Evolutionary conservation across 2,888 invertebrate species (phyloP).

Genomic region (Ormyrus rosae): DNA sequence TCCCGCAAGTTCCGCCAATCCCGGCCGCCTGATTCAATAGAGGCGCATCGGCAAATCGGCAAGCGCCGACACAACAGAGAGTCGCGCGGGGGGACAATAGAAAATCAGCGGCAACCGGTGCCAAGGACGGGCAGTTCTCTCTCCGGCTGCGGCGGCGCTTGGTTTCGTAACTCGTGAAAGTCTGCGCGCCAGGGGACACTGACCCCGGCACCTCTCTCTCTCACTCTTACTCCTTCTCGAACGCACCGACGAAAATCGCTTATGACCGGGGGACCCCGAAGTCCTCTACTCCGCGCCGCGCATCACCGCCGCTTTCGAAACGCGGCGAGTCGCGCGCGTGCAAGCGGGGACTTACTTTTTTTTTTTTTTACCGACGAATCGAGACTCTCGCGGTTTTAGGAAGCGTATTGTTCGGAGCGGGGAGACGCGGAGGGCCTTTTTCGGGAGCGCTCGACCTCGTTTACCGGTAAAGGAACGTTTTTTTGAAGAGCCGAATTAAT

Average conservation of each 20-base stretch:
- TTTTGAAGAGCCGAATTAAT: too few relatives aligned
- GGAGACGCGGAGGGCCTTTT: too few relatives aligned
- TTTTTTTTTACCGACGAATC: too few relatives aligned
- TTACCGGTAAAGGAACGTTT: too few relatives aligned
- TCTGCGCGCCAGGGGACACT: constrained; percentile 71
- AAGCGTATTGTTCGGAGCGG: too few relatives aligned
- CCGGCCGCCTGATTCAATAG: not conserved
- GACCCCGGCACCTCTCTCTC: constrained; percentile 71
- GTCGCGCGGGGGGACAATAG: constrained; percentile 66
- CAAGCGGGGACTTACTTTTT: too few relatives aligned
- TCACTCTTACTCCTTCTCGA: constrained; percentile 55
- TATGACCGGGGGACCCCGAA: not conserved
- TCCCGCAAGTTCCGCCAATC: not conserved
- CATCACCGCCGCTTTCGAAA: too few relatives aligned
- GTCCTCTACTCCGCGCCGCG: too few relatives aligned
- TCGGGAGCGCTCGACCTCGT: too few relatives aligned
- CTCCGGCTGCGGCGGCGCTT: constrained; percentile 42
- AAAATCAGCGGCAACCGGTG: constrained; percentile 74
- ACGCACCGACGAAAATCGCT: constrained; percentile 20
- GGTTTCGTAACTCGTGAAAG: constrained; percentile 76
- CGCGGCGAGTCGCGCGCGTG: too few relatives aligned
- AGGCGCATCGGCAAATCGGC: not conserved
- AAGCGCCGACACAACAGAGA: not conserved
- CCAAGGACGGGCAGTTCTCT: constrained; percentile 75
- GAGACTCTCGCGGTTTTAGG: too few relatives aligned